Evolutionary conservation across 1,140 invertebrate genomes (phyloP).

Genomic region (Drosophila murphyi): DNA sequence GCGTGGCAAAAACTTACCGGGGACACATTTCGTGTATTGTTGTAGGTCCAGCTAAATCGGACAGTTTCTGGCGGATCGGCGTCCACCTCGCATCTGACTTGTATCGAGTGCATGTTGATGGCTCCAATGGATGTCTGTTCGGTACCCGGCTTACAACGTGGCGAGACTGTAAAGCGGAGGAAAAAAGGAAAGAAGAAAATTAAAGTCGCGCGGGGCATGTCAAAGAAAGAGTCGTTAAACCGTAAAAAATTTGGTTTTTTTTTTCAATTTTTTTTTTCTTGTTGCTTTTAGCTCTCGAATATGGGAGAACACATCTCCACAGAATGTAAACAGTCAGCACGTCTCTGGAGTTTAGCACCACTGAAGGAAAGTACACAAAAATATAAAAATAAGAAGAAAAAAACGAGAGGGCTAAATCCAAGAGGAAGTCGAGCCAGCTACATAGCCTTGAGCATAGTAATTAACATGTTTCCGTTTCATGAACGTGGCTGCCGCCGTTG

Average conservation of each 20-base stretch:
- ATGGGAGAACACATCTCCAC: conserved; percentile 5
- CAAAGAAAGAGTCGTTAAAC: conserved; percentile 43
- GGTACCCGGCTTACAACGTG: conserved; percentile 87
- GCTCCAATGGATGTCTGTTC: conserved; percentile 87
- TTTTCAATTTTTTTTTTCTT: conserved; percentile 8
- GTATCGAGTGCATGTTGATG: conserved; percentile 87
- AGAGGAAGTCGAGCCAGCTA: conserved; percentile 66
- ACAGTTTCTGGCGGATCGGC: conserved; percentile 91
- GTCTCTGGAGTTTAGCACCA: conserved; percentile 38
- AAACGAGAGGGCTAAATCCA: conserved; percentile 41
- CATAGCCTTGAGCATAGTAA: conserved; percentile 81
- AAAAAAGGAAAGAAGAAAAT: conserved; percentile 13
- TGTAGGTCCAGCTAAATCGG: conserved; percentile 92
- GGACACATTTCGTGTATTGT: conserved; percentile 89
- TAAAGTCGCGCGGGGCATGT: conserved; percentile 33
- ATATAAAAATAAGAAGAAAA: conserved; percentile 35
- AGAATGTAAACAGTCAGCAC: conserved; percentile 52
- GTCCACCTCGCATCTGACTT: conserved; percentile 92
- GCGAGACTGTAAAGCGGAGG: conserved; percentile 85
- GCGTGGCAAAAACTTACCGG: conserved; percentile 85
- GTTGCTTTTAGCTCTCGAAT: conserved; percentile 33
- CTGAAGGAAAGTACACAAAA: conserved; percentile 41
- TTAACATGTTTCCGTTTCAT: conserved; percentile 81
- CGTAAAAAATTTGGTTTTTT: conserved; percentile 62
- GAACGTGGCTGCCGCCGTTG: conserved; percentile 37